Percentiles rank a stretch among this genome's conserved stretches.
phyloP scores from a whole-genome alignment of 2,113 vertebrate species.

The Athene noctua region DNA sequence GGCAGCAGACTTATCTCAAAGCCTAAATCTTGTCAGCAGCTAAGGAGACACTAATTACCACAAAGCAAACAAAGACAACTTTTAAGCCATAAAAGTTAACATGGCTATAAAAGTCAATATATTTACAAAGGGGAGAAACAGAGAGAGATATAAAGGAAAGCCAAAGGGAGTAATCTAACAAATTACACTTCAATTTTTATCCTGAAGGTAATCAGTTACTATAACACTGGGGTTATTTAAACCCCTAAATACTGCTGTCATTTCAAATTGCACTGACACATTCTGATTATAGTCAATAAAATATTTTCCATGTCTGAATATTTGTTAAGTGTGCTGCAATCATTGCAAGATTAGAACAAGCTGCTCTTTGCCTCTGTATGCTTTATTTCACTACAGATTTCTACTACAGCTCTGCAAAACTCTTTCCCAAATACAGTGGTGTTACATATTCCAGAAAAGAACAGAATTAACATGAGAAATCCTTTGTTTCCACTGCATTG shows the following conservation, averaged over 20 bases:
- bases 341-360: neutral
- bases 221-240: constrained; percentile 21
- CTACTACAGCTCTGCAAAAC: neutral
- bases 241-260: neutral
- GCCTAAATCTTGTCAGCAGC: neutral
- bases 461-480: neutral
- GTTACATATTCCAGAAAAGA: neutral
- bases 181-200: constrained; percentile 8
- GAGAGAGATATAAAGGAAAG: neutral
- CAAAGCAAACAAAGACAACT: constrained; percentile 31
- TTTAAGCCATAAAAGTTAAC: neutral
- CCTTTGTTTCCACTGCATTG: neutral
- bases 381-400: neutral
- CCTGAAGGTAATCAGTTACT: constrained; percentile 24
- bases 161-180: constrained; percentile 6
- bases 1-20: neutral
- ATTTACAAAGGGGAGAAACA: constrained; percentile 35
- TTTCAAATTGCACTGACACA: neutral
- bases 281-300: neutral
- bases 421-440: neutral
- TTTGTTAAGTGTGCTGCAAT: neutral
- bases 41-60: neutral
- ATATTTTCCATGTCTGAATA: neutral
- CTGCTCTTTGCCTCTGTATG: neutral
- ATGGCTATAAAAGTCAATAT: neutral